Base-by-base conservation (phyloP, 2,113 vertebrate genomes). In the Trichomycterus rosablanca region DNA sequence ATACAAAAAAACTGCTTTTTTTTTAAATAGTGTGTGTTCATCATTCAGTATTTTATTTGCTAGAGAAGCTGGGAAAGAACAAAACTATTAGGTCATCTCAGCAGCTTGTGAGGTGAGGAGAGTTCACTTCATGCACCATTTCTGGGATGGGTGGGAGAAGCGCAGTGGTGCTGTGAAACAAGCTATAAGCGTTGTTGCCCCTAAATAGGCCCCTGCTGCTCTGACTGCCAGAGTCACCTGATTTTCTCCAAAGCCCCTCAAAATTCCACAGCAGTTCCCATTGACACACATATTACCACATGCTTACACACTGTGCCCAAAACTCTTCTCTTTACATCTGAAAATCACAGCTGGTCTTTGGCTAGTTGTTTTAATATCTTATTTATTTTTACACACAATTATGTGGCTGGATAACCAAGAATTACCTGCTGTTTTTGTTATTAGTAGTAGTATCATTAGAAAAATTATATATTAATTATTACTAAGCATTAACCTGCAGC, bases 191-290 rank as follows among this genome's bases (percentile, higher is more conserved):
- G 11, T 30, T 30, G 50, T 34, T 16, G 30, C 32, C 50, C 50
- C 30, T 12, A 34, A 53, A 34, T 20, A 30, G 50, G 50, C 50
- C 50, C 32, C 50, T 11, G 1, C 18, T 20, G 18, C 50, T n/a
- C n/a, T 53, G 15, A 50, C 45, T 40, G 46, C 48, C 23, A 7
- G 3, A 16, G 20, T 48, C 59, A 61, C 59, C 46, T 61, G 59
- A 61, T 50, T 16, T n/a, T 40, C n/a, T 51, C 22, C 50, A 61
- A 45, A 24, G 34, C 15, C 45, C 59, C 26, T 34, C 58, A 11
- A 32, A 60, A 49, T 49, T 28, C 26, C 43, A 35, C 12, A 50
- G 26, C 26, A 24, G 44, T 60, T 60, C 34, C 46, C 58, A 37
- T 37, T 19, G 7, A 39, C 11, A 11, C 14, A 9, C 5, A 23